Evolutionary conservation across 2,888 invertebrate species (phyloP), one percentile per base, ranked within the genome.

Genomic region (Eristalis pertinax): DNA sequence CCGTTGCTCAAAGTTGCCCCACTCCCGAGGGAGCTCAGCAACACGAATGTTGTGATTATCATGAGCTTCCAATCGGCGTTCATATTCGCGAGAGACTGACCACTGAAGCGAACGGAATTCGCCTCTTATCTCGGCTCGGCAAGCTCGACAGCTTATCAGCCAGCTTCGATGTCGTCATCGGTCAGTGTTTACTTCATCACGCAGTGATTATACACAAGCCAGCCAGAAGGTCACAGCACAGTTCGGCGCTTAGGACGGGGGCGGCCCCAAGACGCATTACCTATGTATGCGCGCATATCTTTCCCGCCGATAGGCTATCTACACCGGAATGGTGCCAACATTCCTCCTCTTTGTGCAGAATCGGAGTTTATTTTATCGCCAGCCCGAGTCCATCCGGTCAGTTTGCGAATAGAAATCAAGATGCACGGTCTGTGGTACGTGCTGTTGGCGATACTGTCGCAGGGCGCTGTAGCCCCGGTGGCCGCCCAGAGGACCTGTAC

Each of bases 61-160:
- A 69, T 43, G 50, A 84, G 72, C 87, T 80, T 87, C 87, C 87
- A 84, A 69, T 68, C 84, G 73, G 22, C 41, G 60, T 73, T 72
- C 87, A 87, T 87, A 72, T 80, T 76, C 67, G 72, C 78, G 60
- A 84, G 72, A 80, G 84, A 87, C 87, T 87, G 84, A 32, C 11
- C 22, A 7, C 22, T 38, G 64, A 35, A 58, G n/a, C 10, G 15
- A 26, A 63, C 32, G 13, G 26, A 63, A 72, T 41, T 43, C 60
- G 72, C 29, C 26, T 32, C 24, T 87, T 87, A 87, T 84, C 84
- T 26, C 19, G 60, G 60, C 24, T 26, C 24, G n/a, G 8, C 50
- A 19, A 19, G 50, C 19, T 8, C 19, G 7, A 2, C n/a, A 8
- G 8, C 50, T 19, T 50, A 50, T 50, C 50, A 50, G 19, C 19